Evolutionary conservation across 1,140 invertebrate species (phyloP).

Genomic region (Sinella curviseta): DNA sequence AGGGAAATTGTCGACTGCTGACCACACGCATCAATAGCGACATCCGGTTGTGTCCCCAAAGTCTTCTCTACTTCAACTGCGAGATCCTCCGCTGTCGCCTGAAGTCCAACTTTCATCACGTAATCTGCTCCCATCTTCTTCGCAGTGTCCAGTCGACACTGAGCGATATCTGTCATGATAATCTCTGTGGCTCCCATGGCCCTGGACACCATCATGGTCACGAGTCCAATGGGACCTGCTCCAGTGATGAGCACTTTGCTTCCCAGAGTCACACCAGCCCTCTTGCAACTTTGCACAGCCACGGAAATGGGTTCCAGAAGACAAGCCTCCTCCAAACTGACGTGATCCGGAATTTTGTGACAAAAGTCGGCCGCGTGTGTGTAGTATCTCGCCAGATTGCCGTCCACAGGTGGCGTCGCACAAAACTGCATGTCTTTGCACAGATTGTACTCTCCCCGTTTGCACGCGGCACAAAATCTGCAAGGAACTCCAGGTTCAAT

Average conservation of each 20-base stretch:
- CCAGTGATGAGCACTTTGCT: conserved; percentile 81
- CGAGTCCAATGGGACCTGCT: conserved; percentile 88
- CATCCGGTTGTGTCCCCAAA: conserved; percentile 70
- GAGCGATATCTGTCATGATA: conserved; percentile 71
- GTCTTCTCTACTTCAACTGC: conserved; percentile 64
- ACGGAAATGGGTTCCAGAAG: conserved; percentile 89
- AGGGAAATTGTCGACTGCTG: conserved; percentile 73
- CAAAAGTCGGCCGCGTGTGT: conserved; percentile 91
- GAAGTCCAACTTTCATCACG: too few species aligned
- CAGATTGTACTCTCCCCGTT: conserved; percentile 85
- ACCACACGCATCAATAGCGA: conserved; percentile 85
- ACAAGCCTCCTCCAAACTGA: background rate
- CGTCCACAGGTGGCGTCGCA: conserved; percentile 85
- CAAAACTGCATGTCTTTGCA: conserved; percentile 83
- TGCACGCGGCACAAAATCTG: conserved; percentile 78
- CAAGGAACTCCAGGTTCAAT: conserved; percentile 79
- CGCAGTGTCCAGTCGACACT: background rate
- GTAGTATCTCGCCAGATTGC: conserved; percentile 80
- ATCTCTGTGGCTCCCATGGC: conserved; percentile 84
- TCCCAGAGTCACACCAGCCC: conserved; percentile 72
- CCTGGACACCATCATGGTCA: conserved; percentile 78
- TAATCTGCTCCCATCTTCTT: too few species aligned
- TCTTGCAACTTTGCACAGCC: conserved; percentile 81
- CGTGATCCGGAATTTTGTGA: conserved; percentile 67
- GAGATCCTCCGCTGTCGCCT: conserved; percentile 60